Conservation (phyloP, 2,113 vertebrate species). For the Grammomys surdaster region DNA sequence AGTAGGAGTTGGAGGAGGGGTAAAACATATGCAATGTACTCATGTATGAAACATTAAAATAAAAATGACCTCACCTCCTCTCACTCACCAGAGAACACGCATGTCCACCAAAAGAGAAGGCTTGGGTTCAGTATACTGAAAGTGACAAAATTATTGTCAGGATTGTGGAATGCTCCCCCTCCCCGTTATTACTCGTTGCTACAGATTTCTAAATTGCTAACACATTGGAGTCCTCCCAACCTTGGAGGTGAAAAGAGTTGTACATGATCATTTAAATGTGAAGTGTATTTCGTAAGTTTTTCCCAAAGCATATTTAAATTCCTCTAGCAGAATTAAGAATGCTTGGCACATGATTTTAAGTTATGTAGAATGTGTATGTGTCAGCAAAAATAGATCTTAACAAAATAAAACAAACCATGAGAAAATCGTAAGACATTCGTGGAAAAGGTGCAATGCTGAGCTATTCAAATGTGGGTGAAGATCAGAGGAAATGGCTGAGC, state of each 20-base stretch:
- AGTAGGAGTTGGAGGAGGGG: not conserved
- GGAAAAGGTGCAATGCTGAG: constrained; percentile 21
- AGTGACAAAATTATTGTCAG: not conserved
- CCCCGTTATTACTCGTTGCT: not conserved
- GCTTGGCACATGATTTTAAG: not conserved
- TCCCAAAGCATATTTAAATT: constrained; percentile 25
- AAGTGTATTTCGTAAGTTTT: constrained; percentile 9
- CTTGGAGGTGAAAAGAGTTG: constrained; percentile 17
- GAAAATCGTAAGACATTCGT: constrained; percentile 42
- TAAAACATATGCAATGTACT: not conserved
- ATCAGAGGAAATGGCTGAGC: not conserved
- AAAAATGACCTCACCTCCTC: not conserved
- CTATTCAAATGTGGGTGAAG: constrained; percentile 4
- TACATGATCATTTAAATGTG: constrained; percentile 35
- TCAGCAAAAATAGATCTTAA: constrained; percentile 16
- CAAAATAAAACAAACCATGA: too few relatives aligned
- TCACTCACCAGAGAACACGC: not conserved
- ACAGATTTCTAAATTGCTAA: not conserved
- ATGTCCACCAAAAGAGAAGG: not conserved
- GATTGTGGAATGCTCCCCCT: not conserved
- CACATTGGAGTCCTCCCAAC: not conserved
- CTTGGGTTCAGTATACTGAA: not conserved
- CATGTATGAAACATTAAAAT: not conserved
- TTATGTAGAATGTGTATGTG: not conserved
- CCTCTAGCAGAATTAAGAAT: not conserved